Base-by-base conservation (phyloP, 2,888 invertebrate species). In the Uloborus plumipes region DNA sequence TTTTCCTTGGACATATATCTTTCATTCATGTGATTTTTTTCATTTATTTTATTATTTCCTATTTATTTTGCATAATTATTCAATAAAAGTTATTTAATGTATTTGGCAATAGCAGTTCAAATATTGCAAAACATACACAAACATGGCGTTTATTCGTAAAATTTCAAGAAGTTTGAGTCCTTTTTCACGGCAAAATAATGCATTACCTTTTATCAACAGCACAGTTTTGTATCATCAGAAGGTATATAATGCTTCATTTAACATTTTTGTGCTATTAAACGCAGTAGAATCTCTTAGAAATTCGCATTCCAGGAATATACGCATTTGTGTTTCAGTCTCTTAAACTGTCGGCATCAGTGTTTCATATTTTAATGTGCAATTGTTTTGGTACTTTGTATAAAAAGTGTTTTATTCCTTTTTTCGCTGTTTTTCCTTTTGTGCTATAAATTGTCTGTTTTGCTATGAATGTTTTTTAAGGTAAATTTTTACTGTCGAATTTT, bases 81-180 rank as follows among this genome's bases (percentile, higher is more conserved):
- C 9, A 39, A 4, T 11, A 39, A 39, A 11, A 39, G 11, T 39
- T 11, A 9, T 39, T 39, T 11, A 39, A 9, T 6, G 26, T 39
- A 39, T 7, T 39, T 39, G 39, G 39, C 39, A 39, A 39, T 9
- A 39, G 9, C 1, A 11, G 39, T 39, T 39, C 39, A 39, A 39
- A 39, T 11, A 39, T 39, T 39, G 39, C 39, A 39, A 39, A 39
- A 39, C 11, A 39, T 11, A 39, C 39, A 39, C 7, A 26, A 59
- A 71, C 39, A 79, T 79, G 80, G 55, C 80, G 7, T 7, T 81
- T 22, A 39, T 74, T 20, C 69, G 69, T 20, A 59, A 70, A 11
- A 58, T 81, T 26, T 74, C 74, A 0, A 61, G 80, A 18, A 81
- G 80, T 74, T 50, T 81, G 16, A 81, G 81, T 59, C 81, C 81